Evolutionary conservation across 1,140 invertebrate species (phyloP).

Genomic region (Carcinoscorpius rotundicauda): DNA sequence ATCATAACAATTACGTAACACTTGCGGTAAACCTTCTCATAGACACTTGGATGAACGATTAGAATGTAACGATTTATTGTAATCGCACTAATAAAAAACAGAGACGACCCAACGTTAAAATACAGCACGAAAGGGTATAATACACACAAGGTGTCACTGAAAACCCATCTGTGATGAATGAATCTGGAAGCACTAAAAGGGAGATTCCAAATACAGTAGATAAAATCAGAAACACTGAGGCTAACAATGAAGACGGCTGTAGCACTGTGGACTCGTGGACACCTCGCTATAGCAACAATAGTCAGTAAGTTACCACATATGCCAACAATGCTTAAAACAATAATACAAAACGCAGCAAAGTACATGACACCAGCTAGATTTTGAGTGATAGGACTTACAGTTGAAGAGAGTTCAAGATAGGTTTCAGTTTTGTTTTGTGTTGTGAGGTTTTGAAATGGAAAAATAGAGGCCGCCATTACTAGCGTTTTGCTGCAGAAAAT

Average conservation of each 20-base stretch:
- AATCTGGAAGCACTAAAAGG: conserved; percentile 69
- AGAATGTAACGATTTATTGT: conserved; percentile 63
- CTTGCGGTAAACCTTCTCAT: conserved; percentile 18
- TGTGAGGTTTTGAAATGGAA: no score
- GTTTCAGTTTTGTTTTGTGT: no score
- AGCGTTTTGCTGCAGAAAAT: no score
- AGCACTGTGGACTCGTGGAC: conserved; percentile 41
- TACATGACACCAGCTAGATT: no score
- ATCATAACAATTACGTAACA: conserved; percentile 19
- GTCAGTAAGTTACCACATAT: conserved; percentile 22
- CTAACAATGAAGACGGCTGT: conserved; percentile 79
- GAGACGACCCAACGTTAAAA: conserved; percentile 71
- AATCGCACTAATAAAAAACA: conserved; percentile 79
- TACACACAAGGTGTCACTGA: conserved; percentile 60
- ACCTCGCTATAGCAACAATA: conserved; percentile 19
- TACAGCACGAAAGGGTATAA: conserved; percentile 81
- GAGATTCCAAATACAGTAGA: conserved; percentile 71
- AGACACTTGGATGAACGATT: conserved; percentile 12
- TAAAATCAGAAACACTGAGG: conserved; percentile 66
- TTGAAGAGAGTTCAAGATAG: no score
- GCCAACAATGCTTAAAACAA: conserved; percentile 21
- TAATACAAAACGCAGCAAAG: conserved; percentile 18
- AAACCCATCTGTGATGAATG: conserved; percentile 63
- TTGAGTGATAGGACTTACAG: no score
- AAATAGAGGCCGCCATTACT: no score